These are phyloP conservation scores for Dasysyrphus albostriatus DNA, from an alignment of 2,888 invertebrate genomes.

Conservation along the genomic window DNA sequence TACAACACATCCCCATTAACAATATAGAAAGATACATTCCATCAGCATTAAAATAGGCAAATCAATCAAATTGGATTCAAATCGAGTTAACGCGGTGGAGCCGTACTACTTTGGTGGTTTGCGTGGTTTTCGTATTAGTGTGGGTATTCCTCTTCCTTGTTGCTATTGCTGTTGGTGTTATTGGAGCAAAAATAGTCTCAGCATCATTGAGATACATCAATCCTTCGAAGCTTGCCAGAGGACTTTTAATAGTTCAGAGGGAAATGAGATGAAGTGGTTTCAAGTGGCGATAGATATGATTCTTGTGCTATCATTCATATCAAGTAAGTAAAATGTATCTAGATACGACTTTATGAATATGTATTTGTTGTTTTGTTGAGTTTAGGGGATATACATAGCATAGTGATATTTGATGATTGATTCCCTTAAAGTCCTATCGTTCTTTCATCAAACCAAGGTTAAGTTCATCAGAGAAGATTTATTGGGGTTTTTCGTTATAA, in stretches of 20 bases:
- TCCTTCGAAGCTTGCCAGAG: slow-evolving; percentile 76
- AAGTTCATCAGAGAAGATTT: slow-evolving; percentile 39
- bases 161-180: background rate
- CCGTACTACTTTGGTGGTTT: slow-evolving; percentile 66
- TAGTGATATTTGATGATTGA: slow-evolving; percentile 34
- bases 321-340: slow-evolving; percentile 81
- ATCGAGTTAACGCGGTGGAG: slow-evolving; percentile 71
- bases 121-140: slow-evolving; percentile 51
- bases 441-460: slow-evolving; percentile 12
- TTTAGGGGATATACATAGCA: background rate
- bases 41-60: slow-evolving; percentile 69
- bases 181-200: slow-evolving; percentile 45
- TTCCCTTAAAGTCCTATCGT: background rate
- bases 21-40: slow-evolving; percentile 40
- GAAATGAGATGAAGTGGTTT: slow-evolving; percentile 85
- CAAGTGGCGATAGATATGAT: slow-evolving; percentile 84
- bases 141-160: slow-evolving; percentile 1
- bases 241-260: slow-evolving; percentile 81
- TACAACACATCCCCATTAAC: background rate
- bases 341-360: background rate
- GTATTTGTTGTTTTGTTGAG: background rate
- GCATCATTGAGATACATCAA: slow-evolving; percentile 72
- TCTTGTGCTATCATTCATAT: slow-evolving; percentile 84
- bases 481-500: slow-evolving; percentile 18
- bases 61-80: slow-evolving; percentile 76